These are phyloP conservation scores for Mythimna pallens DNA, from an alignment of 2,888 invertebrate genomes.

Conservation along the genomic window DNA sequence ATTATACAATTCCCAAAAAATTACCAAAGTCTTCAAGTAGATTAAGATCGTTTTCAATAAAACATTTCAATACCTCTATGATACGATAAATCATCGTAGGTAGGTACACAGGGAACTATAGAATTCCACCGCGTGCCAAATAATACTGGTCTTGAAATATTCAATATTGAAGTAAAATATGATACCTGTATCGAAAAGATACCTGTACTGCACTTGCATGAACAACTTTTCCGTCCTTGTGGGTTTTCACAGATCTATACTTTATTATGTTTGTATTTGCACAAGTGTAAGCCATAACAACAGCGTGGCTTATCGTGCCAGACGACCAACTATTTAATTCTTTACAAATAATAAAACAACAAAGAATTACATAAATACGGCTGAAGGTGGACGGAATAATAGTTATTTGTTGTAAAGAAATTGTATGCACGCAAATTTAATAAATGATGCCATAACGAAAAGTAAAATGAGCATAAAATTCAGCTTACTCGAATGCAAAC, in stretches of 20 bases:
- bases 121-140: not conserved
- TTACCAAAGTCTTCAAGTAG: no score
- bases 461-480: conserved; percentile 16
- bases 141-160: not conserved
- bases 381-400: conserved; percentile 39
- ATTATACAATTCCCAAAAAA: no score
- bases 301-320: conserved; percentile 53
- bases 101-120: not conserved
- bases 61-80: no score
- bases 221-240: conserved; percentile 72
- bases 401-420: conserved; percentile 27
- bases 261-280: conserved; percentile 68
- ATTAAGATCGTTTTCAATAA: no score
- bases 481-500: conserved; percentile 8
- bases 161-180: conserved; percentile 33
- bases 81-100: no score
- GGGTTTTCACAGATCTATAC: conserved; percentile 69
- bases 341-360: conserved; percentile 57
- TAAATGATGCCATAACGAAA: conserved; percentile 28
- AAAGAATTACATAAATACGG: conserved; percentile 36
- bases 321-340: conserved; percentile 61
- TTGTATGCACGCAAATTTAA: conserved; percentile 32
- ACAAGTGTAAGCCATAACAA: conserved; percentile 69
- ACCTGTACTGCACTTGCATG: conserved; percentile 62
- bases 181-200: conserved; percentile 35